These are phyloP conservation scores for Rhagologus leucostigma DNA, from an alignment of 2,113 vertebrate genomes.

Conservation along the genomic window DNA sequence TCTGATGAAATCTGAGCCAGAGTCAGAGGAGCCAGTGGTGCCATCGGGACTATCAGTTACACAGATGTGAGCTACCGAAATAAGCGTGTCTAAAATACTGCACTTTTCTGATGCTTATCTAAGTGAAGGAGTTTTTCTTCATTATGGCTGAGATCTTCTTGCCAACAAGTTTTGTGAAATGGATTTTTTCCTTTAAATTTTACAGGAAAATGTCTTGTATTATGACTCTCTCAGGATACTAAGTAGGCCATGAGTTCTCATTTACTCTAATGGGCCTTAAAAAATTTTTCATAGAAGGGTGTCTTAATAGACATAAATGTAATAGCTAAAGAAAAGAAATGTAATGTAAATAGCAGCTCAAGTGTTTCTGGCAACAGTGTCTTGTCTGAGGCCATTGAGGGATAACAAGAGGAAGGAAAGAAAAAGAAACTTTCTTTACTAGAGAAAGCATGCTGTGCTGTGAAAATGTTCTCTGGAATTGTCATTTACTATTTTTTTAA, in stretches of 20 bases:
- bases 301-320: not conserved
- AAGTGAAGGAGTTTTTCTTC: not conserved
- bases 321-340: not conserved
- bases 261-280: not conserved
- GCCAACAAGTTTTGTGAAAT: not conserved
- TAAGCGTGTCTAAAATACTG: not conserved
- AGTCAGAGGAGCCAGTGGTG: not conserved
- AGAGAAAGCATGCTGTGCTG: not conserved
- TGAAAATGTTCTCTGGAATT: not conserved
- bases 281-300: not conserved
- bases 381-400: not conserved
- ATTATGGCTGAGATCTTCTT: not conserved
- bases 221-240: not conserved
- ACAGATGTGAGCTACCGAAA: not conserved
- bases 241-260: not conserved
- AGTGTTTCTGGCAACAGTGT: not conserved
- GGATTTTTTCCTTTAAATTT: not conserved
- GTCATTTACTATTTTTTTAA: not conserved
- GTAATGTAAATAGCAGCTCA: not conserved
- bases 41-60: accelerated
- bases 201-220: not conserved
- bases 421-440: not conserved
- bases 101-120: not conserved
- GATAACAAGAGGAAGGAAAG: not conserved
- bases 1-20: not conserved